Evolutionary conservation across 1,140 invertebrate genomes (phyloP).

Genomic region (Conus betulinus): DNA sequence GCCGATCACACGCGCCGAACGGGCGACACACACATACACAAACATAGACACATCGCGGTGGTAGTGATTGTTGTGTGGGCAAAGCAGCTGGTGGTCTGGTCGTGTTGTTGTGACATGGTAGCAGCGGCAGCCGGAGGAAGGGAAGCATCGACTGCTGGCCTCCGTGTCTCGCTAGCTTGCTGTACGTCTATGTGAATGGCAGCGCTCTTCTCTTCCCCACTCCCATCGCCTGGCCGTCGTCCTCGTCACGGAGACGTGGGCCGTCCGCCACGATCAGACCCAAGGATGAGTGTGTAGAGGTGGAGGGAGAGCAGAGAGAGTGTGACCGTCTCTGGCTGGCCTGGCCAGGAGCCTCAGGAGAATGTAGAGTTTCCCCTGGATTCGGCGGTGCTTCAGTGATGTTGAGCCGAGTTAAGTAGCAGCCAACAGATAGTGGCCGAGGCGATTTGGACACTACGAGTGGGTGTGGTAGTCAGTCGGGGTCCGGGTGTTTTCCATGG

Average conservation of each 20-base stretch:
- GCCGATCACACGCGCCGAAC: not conserved
- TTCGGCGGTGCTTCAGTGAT: not conserved
- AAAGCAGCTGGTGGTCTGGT: not conserved
- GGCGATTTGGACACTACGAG: not conserved
- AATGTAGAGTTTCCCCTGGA: not conserved
- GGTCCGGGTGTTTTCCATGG: not conserved
- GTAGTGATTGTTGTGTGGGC: not conserved
- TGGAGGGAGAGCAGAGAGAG: not conserved
- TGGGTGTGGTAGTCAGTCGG: not conserved
- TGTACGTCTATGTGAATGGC: not conserved
- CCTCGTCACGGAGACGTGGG: not conserved
- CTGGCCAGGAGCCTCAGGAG: not conserved
- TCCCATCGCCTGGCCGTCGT: not conserved
- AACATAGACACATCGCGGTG: not conserved
- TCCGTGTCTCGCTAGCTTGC: not conserved
- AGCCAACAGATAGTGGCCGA: not conserved
- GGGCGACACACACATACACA: not conserved
- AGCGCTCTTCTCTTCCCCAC: not conserved
- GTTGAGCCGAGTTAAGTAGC: not conserved
- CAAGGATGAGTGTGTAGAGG: not conserved
- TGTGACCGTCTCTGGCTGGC: not conserved
- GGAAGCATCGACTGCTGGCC: constrained; percentile 1
- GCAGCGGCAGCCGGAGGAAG: not conserved
- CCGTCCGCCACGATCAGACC: not conserved
- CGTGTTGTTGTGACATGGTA: constrained; percentile 10